Base-by-base conservation (phyloP, 2,797 vertebrate genomes). In the Ceryle rudis region DNA sequence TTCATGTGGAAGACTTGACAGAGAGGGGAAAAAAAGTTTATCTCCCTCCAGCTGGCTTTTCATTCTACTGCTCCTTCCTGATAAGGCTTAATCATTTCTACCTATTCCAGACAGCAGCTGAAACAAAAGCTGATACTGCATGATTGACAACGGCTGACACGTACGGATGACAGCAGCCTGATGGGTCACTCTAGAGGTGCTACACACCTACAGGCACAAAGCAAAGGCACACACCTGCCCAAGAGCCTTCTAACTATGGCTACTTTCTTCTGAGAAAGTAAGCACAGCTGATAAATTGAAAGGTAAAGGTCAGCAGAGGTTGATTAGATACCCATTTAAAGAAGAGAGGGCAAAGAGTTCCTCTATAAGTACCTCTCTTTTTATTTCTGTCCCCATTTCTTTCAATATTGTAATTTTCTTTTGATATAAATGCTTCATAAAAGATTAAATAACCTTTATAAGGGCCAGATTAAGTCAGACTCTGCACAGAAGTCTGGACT, bases 261-360 rank as follows among this genome's bases (percentile, higher is more conserved):
- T 60, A 35, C 29, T 82, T 86, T 62, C 70, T 88, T 44, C 91
- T 29, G 31, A 47, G 49, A 87, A 54, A 79, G 49, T 29, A 88
- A 51, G 26, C n/a, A 31, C 73, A 81, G 71, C 21, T 54, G 46
- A 42, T 41, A 88, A 77, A 87, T 17, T 10, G 37, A 49, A 55
- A 60, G 31, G 29, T 58, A 20, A 81, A 75, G 51, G 69, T 65
- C 46, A 81, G 81, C 78, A 89, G 84, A 92, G 92, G 90, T 54
- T 46, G 73, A 85, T 96, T 86, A 93, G n/a, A 79, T 14, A 70
- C 12, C 84, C 64, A 60, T 89, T 85, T 87, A 88, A 82, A 91
- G 69, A 92, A 80, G 29, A 80, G 35, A 87, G 74, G 51, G 64
- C 84, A 87, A 82, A 77, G 39, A 15, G 37, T 28, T 90, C 37